A percentile compares a stretch with the other conserved stretches of the same genome.
phyloP scores from a whole-genome alignment of 2,888 invertebrate genomes.

The Drosophila affinis region DNA sequence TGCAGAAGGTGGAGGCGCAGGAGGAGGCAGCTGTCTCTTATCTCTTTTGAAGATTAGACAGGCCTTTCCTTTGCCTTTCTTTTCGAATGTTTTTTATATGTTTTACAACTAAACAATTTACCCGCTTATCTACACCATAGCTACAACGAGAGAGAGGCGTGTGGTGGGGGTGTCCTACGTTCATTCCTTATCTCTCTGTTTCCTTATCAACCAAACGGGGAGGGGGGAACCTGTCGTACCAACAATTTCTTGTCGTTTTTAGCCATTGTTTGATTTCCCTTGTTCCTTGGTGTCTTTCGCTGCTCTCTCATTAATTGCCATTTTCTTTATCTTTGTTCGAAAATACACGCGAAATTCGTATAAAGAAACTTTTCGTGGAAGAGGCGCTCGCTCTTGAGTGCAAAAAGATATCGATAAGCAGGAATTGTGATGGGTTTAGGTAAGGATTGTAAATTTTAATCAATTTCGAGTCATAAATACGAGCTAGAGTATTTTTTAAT shows the following conservation, averaged over 20 bases:
- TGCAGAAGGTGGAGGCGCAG: neutral
- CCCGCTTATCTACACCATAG: neutral
- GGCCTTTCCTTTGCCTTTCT: neutral
- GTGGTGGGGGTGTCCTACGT: neutral
- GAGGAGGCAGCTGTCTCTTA: neutral
- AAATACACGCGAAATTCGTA: neutral
- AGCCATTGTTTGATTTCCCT: conserved; percentile 30
- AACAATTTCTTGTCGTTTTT: conserved; percentile 14
- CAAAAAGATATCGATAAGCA: conserved; percentile 29
- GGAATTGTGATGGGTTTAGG: neutral
- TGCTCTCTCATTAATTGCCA: conserved; percentile 2
- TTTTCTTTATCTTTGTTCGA: conserved; percentile 19
- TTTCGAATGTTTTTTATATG: neutral
- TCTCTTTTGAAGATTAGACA: neutral
- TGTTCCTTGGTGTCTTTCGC: neutral
- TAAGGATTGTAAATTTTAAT: conserved; percentile 8
- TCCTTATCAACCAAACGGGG: conserved; percentile 12
- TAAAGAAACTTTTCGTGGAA: conserved; percentile 1
- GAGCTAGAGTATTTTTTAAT: neutral
- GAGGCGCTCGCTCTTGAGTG: conserved; percentile 16
- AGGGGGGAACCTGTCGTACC: neutral
- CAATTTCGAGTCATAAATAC: neutral
- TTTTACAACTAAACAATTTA: conserved; percentile 1
- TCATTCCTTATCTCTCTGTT: conserved; percentile 1
- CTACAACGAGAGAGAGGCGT: neutral